phyloP scores from a whole-genome alignment of 2,888 invertebrate genomes.

The Bruchidius siliquastri region DNA sequence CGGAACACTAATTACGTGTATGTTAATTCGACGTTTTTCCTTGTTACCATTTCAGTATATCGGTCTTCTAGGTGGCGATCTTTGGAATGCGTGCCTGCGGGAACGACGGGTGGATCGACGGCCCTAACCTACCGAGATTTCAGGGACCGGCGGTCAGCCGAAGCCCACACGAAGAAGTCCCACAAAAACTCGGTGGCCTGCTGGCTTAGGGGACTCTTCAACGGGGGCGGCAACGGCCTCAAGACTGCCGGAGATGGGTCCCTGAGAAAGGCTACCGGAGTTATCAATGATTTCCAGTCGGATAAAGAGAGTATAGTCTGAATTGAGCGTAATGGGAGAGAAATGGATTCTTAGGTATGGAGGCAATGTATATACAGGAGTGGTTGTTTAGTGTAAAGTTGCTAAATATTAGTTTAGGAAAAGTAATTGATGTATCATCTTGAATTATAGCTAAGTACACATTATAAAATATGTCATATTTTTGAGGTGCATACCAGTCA shows the following conservation, averaged over 20 bases:
- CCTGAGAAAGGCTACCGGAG: conserved; percentile 52
- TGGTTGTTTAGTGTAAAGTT: too few relatives aligned
- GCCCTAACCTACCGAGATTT: conserved; percentile 15
- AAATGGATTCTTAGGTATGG: conserved; percentile 3
- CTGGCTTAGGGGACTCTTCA: conserved; percentile 73
- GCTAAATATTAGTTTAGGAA: too few relatives aligned
- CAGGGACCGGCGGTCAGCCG: background rate
- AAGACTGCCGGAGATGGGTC: conserved; percentile 58
- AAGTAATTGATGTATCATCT: too few relatives aligned
- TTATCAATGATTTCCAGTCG: conserved; percentile 53
- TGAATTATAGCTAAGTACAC: too few relatives aligned
- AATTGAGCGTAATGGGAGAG: conserved; percentile 5
- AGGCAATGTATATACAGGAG: background rate
- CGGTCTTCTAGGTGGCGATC: conserved; percentile 62
- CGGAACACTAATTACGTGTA: too few relatives aligned
- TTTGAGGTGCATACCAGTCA: too few relatives aligned
- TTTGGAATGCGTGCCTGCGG: conserved; percentile 61
- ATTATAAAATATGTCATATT: too few relatives aligned
- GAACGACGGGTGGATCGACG: conserved; percentile 36
- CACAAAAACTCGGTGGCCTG: conserved; percentile 64
- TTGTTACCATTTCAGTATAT: background rate
- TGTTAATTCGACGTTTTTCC: background rate
- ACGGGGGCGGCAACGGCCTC: conserved; percentile 65
- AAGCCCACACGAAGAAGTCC: conserved; percentile 3
- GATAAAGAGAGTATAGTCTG: conserved; percentile 59